A percentile compares a stretch with the other conserved stretches of the same genome.
Conservation (phyloP, 1,140 invertebrate genomes). For the Anastatus disparis region DNA sequence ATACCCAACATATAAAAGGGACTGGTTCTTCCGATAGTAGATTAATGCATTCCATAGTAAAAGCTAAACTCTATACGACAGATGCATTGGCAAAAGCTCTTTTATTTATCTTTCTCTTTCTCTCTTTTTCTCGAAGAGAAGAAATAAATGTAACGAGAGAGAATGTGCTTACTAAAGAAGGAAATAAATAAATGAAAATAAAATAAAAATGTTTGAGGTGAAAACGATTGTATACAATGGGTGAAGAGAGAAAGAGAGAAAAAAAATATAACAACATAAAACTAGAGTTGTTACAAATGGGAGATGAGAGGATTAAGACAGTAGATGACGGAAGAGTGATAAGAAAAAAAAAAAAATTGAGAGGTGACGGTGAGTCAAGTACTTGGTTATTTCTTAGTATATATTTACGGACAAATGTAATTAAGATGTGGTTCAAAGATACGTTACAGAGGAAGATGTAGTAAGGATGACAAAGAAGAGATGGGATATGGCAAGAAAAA, state of each 20-base stretch:
- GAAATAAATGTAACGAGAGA: background rate
- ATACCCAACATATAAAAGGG: background rate
- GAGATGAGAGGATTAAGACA: slow-evolving; percentile 10
- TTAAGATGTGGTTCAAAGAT: slow-evolving; percentile 21
- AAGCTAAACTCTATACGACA: slow-evolving; percentile 19
- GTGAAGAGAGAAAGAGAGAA: background rate
- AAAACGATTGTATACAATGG: background rate
- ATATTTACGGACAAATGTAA: slow-evolving; percentile 13
- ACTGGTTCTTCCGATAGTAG: slow-evolving; percentile 25
- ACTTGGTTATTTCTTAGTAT: background rate
- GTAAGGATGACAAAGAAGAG: background rate
- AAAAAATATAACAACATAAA: too few species aligned
- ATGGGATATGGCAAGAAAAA: background rate
- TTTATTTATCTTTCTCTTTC: too few species aligned
- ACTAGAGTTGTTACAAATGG: too few species aligned
- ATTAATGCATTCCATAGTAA: slow-evolving; percentile 34
- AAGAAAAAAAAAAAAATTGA: background rate
- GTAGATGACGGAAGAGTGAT: background rate
- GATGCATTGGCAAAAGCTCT: background rate
- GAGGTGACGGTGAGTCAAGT: background rate
- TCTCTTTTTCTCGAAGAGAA: background rate
- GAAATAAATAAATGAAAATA: background rate
- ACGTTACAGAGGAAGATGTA: background rate
- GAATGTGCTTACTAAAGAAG: background rate
- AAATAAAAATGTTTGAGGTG: too few species aligned